Base-by-base conservation (phyloP, 1,140 invertebrate species). In the Apis laboriosa region DNA sequence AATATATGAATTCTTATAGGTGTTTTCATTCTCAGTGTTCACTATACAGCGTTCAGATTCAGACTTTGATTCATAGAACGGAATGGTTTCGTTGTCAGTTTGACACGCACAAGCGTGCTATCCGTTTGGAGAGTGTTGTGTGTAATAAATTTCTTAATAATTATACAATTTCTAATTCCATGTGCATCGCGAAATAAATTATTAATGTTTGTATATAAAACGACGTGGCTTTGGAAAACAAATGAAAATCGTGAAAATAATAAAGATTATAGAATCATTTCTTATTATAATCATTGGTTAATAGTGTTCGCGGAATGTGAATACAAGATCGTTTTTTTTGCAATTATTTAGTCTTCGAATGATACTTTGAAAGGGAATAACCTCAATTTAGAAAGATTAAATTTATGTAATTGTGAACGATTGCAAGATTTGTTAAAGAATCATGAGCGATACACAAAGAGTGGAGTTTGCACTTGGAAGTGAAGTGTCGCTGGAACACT, bases 391-490 rank as follows among this genome's bases (percentile, higher is more conserved):
- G 21, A n/a, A 64, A 56, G 8, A 74, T 15, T n/a, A 43, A 5
- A 17, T 34, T 56, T 2, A 34, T 15, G 28, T 19, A 24, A 19
- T 55, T 56, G 53, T 28, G 43, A 34, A 63, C 71, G 5, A 15
- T n/a, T 0, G 11, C 19, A 13, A 28, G 9, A 19, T 51, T 17
- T 49, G 1, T 56, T 58, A 0, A 12, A 9, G 34, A 77, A 91
- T 72, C 63, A 92, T 92, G 90, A 81, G 80, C 56, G 90, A 91
- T 19, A 76, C 70, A 17, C 84, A 87, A 72, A 91, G 90, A 83
- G 84, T 94, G 74, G 88, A 94, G 80, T 94, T 94, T 80, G 93
- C 92, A 60, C 86, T 94, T 28, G 94, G 94, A 9, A 92, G 92
- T 75, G 91, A 93, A 80, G 92, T 93, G 64, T 94, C 93, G 19